Evolutionary conservation across 2,888 invertebrate genomes (phyloP), one percentile per base, ranked within the genome.

Genomic region (Noctua janthe): DNA sequence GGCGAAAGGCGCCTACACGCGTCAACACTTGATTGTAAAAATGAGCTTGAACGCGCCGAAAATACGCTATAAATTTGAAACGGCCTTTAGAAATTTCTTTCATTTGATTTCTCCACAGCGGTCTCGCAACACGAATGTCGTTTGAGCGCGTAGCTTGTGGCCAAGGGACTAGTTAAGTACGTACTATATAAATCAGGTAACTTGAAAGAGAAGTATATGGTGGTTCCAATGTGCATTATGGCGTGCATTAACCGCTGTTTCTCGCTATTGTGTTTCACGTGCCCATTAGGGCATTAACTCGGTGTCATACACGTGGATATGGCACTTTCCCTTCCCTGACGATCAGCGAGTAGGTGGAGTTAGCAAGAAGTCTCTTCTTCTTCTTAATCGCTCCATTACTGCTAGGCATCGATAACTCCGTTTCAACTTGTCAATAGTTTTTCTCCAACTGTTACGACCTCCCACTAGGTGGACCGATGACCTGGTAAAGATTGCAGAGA

Each of bases 181-280:
- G 23, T 17, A 23, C 17, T 15, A 10, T 64, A 35, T 20, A 49
- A 17, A 66, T 80, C 64, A 80, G 47, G 11, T 43, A 23, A 13
- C 56, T 56, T 35, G 20, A 39, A 64, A 56, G n/a, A 17, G 20
- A 10, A 62, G 62, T 62, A 62, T 59, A 17, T 51, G 43, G 51
- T 70, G 39, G 23, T 29, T 23, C 23, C 51, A 69, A 43, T 29
- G 43, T 43, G 47, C 23, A 20, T 39, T 64, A 64, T 35, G 64
- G 1, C 64, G 64, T 35, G 35, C 64, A 64, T 64, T 35, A 64
- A 47, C 47, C 10, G 11, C 23, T 43, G 43, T 43, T 43, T 43
- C 43, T 11, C 2, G 69, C 51, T 59, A 69, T 80, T 73, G 81
- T 81, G 1, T 69, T 6, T 43, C 2, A 15, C 20, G 5, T 43